phyloP scores from a whole-genome alignment of 2,888 invertebrate genomes.

The Drosophila kambysellisi region DNA sequence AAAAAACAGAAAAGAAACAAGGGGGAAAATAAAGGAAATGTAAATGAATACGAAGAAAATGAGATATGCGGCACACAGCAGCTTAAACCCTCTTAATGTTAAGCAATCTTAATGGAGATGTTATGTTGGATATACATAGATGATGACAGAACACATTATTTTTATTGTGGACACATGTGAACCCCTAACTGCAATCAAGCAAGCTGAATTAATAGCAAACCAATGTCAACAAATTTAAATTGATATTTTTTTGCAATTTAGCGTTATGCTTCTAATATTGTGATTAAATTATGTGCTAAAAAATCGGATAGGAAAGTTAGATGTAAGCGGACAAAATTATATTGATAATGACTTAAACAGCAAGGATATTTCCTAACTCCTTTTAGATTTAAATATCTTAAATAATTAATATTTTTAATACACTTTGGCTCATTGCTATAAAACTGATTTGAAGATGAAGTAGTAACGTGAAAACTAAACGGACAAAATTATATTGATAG shows the following conservation, averaged over 20 bases:
- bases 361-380: too few species aligned
- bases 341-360: background rate
- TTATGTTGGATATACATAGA: background rate
- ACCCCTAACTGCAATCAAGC: background rate
- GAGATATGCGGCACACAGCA: slow-evolving; percentile 1
- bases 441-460: too few species aligned
- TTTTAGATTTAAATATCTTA: background rate
- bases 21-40: background rate
- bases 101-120: slow-evolving; percentile 11
- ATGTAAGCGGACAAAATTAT: background rate
- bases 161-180: background rate
- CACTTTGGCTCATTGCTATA: too few species aligned
- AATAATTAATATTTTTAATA: too few species aligned
- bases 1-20: background rate
- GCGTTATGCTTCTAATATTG: background rate
- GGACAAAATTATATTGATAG: background rate
- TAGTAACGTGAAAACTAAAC: background rate
- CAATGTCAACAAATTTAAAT: background rate
- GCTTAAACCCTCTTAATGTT: background rate
- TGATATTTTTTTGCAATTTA: background rate
- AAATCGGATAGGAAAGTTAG: background rate
- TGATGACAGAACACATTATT: background rate
- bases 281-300: background rate
- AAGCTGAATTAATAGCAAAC: background rate
- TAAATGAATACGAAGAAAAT: slow-evolving; percentile 27